Conservation (phyloP, 1,140 invertebrate species). For the Eufriesea mexicana region DNA sequence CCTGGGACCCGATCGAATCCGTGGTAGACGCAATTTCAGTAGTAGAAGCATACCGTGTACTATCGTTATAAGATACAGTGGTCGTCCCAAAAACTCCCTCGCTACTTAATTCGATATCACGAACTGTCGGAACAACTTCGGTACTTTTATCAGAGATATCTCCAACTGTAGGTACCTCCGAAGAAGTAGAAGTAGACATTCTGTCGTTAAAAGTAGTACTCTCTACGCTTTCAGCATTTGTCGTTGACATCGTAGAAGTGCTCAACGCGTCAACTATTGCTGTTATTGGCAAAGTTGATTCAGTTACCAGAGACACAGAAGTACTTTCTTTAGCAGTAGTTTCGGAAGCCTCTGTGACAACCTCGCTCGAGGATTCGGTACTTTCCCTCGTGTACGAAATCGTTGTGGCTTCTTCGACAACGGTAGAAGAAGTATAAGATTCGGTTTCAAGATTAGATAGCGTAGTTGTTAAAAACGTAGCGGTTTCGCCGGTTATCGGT, state of each 20-base stretch:
- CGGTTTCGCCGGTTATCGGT: not conserved
- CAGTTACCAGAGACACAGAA: not conserved
- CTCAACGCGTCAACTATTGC: too few relatives aligned
- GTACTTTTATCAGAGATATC: conserved; percentile 1
- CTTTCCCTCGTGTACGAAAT: not conserved
- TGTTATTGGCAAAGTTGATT: not conserved
- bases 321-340: not conserved
- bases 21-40: not conserved
- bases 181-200: too few relatives aligned
- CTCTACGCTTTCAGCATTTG: not conserved
- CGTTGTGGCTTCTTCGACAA: not conserved
- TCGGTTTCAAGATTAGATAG: not conserved
- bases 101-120: not conserved
- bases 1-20: not conserved
- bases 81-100: not conserved
- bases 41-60: not conserved
- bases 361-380: not conserved
- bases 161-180: not conserved
- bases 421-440: not conserved
- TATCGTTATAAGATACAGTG: not conserved
- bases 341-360: not conserved
- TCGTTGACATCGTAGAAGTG: not conserved
- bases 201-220: not conserved
- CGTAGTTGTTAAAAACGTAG: conserved; percentile 31
- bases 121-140: not conserved